Evolutionary conservation across 2,888 invertebrate species (phyloP).

Genomic region (Drosophila mulleri): DNA sequence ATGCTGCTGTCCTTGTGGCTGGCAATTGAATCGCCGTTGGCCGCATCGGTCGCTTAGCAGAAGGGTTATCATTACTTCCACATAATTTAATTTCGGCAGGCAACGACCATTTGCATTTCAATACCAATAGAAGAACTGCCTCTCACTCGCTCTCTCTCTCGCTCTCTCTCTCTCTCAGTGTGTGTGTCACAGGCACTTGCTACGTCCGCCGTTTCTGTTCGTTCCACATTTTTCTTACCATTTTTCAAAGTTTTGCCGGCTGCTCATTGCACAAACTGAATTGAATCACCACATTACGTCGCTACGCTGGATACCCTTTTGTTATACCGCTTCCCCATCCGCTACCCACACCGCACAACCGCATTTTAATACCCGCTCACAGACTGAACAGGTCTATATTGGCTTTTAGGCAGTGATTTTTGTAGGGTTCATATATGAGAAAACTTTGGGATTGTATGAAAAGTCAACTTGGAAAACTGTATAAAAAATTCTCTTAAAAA

Average conservation of each 20-base stretch:
- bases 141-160: not conserved
- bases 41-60: constrained; percentile 57
- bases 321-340: constrained; percentile 23
- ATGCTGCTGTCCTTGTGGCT: constrained; percentile 28
- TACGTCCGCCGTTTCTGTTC: constrained; percentile 19
- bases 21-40: constrained; percentile 64
- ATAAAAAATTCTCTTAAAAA: no score
- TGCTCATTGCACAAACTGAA: constrained; percentile 79
- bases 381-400: not conserved
- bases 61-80: constrained; percentile 82
- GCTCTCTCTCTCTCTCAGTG: not conserved
- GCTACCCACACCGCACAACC: not conserved
- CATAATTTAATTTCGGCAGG: constrained; percentile 81
- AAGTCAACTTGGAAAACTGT: no score
- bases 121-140: constrained; percentile 54
- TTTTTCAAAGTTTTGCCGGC: constrained; percentile 73
- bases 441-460: no score
- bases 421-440: no score
- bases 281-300: constrained; percentile 70
- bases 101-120: constrained; percentile 81
- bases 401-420: not conserved
- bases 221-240: constrained; percentile 56
- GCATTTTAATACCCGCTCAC: not conserved
- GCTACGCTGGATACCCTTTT: constrained; percentile 51
- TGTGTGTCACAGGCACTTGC: constrained; percentile 8